Percentiles rank a stretch among this genome's conserved stretches.
Conservation (phyloP, 2,797 vertebrate genomes). For the Graptemys geographica region DNA sequence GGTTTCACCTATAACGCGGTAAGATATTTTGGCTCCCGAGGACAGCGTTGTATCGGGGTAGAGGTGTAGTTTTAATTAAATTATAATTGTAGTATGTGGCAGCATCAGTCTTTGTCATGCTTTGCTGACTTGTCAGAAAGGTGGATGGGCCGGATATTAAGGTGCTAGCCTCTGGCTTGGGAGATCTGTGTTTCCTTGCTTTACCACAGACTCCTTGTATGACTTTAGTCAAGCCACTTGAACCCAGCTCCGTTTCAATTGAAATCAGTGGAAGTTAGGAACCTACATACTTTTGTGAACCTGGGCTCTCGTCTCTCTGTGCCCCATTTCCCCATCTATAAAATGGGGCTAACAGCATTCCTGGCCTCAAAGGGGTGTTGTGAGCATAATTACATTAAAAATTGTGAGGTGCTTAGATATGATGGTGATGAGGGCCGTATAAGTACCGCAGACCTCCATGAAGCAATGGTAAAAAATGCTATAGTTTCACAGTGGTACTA, state of each 20-base stretch:
- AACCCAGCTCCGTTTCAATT: not conserved
- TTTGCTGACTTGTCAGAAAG: not conserved
- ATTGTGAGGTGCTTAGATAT: not conserved
- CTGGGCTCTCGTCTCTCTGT: not conserved
- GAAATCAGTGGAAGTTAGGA: not conserved
- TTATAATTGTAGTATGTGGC: not conserved
- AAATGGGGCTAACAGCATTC: accelerated
- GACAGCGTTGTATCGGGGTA: too few species aligned
- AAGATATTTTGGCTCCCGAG: too few species aligned
- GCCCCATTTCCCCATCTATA: not conserved
- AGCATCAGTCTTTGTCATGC: not conserved
- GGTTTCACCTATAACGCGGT: too few species aligned
- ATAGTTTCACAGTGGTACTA: not conserved
- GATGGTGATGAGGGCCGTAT: not conserved
- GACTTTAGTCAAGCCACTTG: not conserved
- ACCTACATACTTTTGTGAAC: not conserved
- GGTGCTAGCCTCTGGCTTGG: not conserved
- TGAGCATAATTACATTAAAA: not conserved
- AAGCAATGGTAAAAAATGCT: conserved; percentile 25
- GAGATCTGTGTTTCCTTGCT: not conserved
- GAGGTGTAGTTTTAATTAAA: not conserved
- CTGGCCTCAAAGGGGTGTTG: not conserved
- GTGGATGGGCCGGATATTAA: not conserved
- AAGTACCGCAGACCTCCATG: not conserved
- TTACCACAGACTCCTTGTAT: not conserved